Conservation (phyloP, 2,888 invertebrate species). For the Lasioglossum figueresi region DNA sequence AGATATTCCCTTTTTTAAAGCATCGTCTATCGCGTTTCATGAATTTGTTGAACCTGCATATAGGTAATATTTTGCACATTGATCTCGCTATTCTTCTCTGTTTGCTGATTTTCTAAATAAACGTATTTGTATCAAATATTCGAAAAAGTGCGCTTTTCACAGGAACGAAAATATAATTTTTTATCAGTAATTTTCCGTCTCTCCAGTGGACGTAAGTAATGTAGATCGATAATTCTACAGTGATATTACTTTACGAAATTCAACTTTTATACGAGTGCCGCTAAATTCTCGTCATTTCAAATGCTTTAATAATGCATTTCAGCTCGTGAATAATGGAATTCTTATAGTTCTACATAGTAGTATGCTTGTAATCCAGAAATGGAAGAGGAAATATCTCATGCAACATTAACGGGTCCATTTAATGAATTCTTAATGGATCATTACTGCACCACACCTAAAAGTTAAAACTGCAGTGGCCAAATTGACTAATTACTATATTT, state of each 20-base stretch:
- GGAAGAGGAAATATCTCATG: slow-evolving; percentile 2
- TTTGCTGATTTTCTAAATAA: too few relatives aligned
- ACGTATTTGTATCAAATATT: too few relatives aligned
- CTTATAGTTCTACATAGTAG: background rate
- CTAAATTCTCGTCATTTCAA: background rate
- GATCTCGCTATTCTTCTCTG: too few relatives aligned
- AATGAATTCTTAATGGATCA: slow-evolving; percentile 3
- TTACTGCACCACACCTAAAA: background rate
- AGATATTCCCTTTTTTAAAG: too few relatives aligned
- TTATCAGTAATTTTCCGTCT: background rate
- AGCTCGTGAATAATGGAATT: slow-evolving; percentile 1
- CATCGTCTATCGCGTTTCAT: too few relatives aligned
- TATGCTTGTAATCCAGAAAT: background rate
- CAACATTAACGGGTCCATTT: background rate
- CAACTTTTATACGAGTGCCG: background rate
- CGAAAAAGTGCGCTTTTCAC: too few relatives aligned
- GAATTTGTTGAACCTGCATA: too few relatives aligned
- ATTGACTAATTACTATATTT: background rate
- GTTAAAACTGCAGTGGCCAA: background rate
- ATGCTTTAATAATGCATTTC: slow-evolving; percentile 1
- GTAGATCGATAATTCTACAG: background rate
- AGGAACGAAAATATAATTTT: too few relatives aligned
- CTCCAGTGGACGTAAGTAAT: background rate
- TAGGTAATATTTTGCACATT: too few relatives aligned
- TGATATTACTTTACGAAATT: background rate